A percentile compares a stretch with the other conserved stretches of the same genome.
Conservation (phyloP, 2,888 invertebrate genomes). For the Drosophila nr. perissopoda region DNA sequence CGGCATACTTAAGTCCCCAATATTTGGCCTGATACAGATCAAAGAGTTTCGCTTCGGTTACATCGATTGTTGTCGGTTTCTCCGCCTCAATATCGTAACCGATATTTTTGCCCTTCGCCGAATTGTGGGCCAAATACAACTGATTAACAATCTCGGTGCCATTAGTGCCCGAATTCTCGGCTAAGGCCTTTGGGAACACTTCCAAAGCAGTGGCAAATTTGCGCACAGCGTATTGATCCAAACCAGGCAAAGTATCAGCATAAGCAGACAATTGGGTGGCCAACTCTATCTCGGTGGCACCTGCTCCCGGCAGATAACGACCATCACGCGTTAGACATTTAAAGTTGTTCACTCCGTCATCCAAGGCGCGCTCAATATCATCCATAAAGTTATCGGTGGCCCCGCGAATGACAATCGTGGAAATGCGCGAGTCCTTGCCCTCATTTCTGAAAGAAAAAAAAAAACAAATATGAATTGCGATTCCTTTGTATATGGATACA, state of each 20-base stretch:
- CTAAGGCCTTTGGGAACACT: conserved; percentile 94
- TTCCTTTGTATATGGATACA: background rate
- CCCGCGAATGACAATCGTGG: conserved; percentile 97
- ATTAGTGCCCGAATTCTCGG: conserved; percentile 97
- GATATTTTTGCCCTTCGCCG: conserved; percentile 89
- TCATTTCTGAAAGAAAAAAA: conserved; percentile 87
- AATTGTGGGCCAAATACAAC: conserved; percentile 96
- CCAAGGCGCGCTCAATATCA: conserved; percentile 98
- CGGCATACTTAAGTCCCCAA: conserved; percentile 98
- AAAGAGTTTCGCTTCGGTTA: conserved; percentile 90
- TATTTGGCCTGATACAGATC: conserved; percentile 94
- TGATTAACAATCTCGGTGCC: conserved; percentile 94
- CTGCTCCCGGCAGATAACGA: conserved; percentile 94
- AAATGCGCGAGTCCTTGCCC: conserved; percentile 92
- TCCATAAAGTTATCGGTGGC: conserved; percentile 99
- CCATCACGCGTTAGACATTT: conserved; percentile 94
- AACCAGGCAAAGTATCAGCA: conserved; percentile 96
- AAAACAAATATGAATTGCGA: background rate
- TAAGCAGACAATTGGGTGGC: conserved; percentile 93
- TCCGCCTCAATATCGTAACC: conserved; percentile 96
- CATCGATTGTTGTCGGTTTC: conserved; percentile 90
- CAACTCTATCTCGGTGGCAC: conserved; percentile 97
- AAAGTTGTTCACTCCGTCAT: conserved; percentile 99
- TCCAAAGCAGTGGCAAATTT: conserved; percentile 96
- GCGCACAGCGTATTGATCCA: conserved; percentile 98